A percentile compares a stretch with the other conserved stretches of the same genome.
phyloP scores from a whole-genome alignment of 1,140 invertebrate genomes.

The Drosophila kanapiae region DNA sequence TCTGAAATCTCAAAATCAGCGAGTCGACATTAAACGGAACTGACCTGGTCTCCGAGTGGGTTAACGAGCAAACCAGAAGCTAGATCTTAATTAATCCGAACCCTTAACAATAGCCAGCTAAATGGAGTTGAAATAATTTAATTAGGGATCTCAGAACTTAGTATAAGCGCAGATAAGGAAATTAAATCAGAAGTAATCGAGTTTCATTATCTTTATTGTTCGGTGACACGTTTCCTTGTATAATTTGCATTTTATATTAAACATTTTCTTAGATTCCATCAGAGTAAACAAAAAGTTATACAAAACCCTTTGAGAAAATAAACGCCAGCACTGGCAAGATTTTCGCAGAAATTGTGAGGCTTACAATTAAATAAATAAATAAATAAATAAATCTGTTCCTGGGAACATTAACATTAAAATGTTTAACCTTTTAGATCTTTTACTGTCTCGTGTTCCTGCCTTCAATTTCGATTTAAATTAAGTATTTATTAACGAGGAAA shows the following conservation, averaged over 20 bases:
- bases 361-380: too few relatives aligned
- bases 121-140: not conserved
- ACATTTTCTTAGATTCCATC: not conserved
- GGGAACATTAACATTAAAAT: not conserved
- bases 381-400: too few relatives aligned
- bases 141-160: not conserved
- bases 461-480: not conserved
- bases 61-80: slow-evolving; percentile 17
- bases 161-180: not conserved
- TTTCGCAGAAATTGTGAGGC: too few relatives aligned
- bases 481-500: slow-evolving; percentile 13
- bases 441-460: not conserved
- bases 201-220: not conserved
- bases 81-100: not conserved
- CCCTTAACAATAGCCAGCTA: not conserved
- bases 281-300: too few relatives aligned
- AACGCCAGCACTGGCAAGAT: too few relatives aligned
- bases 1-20: not conserved
- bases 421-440: not conserved
- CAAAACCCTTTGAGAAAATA: too few relatives aligned
- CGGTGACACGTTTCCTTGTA: not conserved
- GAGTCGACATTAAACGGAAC: not conserved
- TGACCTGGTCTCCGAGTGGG: slow-evolving; percentile 9
- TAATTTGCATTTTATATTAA: not conserved
- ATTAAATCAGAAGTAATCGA: not conserved